These are phyloP conservation scores for Pachypanchax playfairii DNA, from an alignment of 2,113 vertebrate species.

Conservation along the genomic window DNA sequence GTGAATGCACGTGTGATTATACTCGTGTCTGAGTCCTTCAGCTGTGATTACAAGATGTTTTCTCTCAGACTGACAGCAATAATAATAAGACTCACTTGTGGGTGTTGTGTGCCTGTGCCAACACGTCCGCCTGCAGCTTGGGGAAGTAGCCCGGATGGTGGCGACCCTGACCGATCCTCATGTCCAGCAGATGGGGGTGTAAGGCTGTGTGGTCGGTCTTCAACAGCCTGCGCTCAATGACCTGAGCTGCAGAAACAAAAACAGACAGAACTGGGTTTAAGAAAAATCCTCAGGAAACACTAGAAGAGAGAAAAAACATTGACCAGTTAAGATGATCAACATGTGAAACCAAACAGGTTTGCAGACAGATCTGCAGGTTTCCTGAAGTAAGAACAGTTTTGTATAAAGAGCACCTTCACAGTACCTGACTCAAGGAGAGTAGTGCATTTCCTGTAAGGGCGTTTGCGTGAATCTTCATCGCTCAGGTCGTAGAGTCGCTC, in stretches of 20 bases:
- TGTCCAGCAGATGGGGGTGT: slow-evolving; percentile 95
- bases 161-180: slow-evolving; percentile 98
- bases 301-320: too few relatives aligned
- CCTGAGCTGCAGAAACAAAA: slow-evolving; percentile 81
- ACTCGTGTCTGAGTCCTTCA: too few relatives aligned
- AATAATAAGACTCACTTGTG: slow-evolving; percentile 88
- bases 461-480: slow-evolving; percentile 70
- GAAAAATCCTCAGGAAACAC: too few relatives aligned
- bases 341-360: too few relatives aligned
- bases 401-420: not conserved
- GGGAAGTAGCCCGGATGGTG: slow-evolving; percentile 96
- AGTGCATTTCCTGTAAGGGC: slow-evolving; percentile 89
- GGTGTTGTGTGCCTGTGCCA: slow-evolving; percentile 86
- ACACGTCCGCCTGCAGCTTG: slow-evolving; percentile 91
- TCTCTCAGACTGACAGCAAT: not conserved
- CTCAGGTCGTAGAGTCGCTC: slow-evolving; percentile 87
- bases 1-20: not conserved
- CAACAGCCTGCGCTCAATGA: slow-evolving; percentile 88
- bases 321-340: too few relatives aligned
- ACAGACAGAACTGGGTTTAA: too few relatives aligned
- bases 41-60: not conserved
- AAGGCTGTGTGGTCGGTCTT: slow-evolving; percentile 97
- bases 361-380: too few relatives aligned
- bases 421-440: slow-evolving; percentile 91
- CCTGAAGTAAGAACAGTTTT: too few relatives aligned